Conservation (phyloP, 2,797 vertebrate genomes). For the Betta splendens region DNA sequence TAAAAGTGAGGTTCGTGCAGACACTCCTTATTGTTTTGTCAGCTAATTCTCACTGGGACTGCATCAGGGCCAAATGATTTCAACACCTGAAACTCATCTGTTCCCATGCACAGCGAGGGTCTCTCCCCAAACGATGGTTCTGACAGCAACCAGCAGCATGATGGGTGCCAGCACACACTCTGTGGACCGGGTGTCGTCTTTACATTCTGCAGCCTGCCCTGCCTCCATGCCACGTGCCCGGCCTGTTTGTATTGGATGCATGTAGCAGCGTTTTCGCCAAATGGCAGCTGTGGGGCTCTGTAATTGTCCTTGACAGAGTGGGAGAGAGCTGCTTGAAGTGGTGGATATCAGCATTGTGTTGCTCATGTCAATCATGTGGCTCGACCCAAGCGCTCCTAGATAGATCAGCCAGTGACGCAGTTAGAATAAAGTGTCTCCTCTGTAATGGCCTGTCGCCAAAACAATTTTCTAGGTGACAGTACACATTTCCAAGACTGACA, state of each 20-base stretch:
- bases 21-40: background rate
- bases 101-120: constrained; percentile 11
- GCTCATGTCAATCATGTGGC: constrained; percentile 64
- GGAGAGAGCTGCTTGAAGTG: constrained; percentile 54
- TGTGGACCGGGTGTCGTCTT: constrained; percentile 19
- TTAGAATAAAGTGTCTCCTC: constrained; percentile 67
- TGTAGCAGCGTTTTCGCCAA: constrained; percentile 43
- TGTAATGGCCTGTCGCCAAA: constrained; percentile 74
- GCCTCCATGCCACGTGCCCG: constrained; percentile 25
- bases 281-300: constrained; percentile 47
- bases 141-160: constrained; percentile 34
- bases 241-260: constrained; percentile 56
- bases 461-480: constrained; percentile 70
- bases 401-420: constrained; percentile 53
- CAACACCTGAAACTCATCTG: constrained; percentile 10
- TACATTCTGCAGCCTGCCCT: constrained; percentile 25
- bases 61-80: constrained; percentile 23
- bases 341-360: constrained; percentile 53
- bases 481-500: constrained; percentile 48
- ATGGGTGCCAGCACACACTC: constrained; percentile 42
- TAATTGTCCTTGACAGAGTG: constrained; percentile 74
- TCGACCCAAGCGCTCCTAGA: constrained; percentile 30
- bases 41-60: background rate
- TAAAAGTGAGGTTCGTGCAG: background rate
- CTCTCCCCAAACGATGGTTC: constrained; percentile 38